A percentile compares a stretch with the other conserved stretches of the same genome.
Conservation (phyloP, 2,888 invertebrate species). For the Belgica antarctica region DNA sequence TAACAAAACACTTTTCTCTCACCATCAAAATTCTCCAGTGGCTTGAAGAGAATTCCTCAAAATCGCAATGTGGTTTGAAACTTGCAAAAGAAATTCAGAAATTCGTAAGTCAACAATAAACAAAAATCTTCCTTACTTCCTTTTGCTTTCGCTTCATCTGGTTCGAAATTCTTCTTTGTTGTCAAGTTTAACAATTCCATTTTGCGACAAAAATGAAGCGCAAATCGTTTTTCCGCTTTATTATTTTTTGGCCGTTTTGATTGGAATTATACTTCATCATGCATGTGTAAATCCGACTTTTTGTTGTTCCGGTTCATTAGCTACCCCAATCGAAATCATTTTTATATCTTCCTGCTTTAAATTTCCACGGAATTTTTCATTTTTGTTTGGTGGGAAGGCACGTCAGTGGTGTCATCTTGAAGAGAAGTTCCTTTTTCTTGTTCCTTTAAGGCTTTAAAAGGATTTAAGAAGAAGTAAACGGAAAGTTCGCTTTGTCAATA, state of each 20-base stretch:
- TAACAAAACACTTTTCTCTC: not conserved
- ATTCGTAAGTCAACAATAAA: conserved; percentile 63
- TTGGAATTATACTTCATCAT: conserved; percentile 40
- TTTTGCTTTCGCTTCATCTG: not conserved
- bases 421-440: no score
- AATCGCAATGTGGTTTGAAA: conserved; percentile 67
- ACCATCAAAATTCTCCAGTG: conserved; percentile 56
- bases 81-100: conserved; percentile 68
- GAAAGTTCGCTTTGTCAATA: no score
- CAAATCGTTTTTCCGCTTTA: conserved; percentile 8
- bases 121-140: not conserved
- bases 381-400: no score
- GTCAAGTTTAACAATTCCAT: not conserved
- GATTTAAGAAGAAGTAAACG: no score
- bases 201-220: not conserved
- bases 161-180: not conserved
- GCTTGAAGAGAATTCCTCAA: conserved; percentile 73
- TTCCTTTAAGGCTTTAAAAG: no score
- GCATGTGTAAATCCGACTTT: conserved; percentile 39
- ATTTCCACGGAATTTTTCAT: conserved; percentile 39
- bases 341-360: not conserved
- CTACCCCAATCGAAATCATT: conserved; percentile 16
- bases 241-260: not conserved
- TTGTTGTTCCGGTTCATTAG: conserved; percentile 32
- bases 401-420: no score